Conservation (phyloP, 2,797 vertebrate species). For the Falco naumanni region DNA sequence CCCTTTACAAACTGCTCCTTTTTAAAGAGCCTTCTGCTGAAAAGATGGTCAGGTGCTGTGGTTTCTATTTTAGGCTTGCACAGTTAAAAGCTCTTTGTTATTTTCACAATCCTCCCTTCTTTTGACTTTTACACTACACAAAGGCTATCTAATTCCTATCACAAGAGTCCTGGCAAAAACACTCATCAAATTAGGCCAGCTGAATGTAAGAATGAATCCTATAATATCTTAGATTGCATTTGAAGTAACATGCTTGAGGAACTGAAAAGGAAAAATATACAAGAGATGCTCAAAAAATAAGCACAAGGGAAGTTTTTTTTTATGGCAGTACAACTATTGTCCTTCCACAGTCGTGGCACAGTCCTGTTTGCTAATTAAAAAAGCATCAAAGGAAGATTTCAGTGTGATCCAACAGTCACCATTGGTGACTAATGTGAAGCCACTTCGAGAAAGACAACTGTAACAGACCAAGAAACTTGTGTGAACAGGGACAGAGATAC, state of each 20-base stretch:
- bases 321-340: background rate
- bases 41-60: conserved; percentile 34
- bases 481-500: background rate
- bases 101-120: conserved; percentile 17
- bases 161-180: background rate
- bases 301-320: background rate
- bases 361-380: background rate
- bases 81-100: conserved; percentile 23
- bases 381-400: background rate
- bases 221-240: background rate
- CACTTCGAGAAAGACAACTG: background rate
- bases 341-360: background rate
- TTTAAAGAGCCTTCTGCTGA: conserved; percentile 36
- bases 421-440: rapidly evolving
- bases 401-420: background rate
- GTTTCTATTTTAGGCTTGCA: conserved; percentile 52
- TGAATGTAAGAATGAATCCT: background rate
- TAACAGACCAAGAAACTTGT: background rate
- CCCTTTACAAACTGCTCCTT: conserved; percentile 41
- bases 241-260: background rate
- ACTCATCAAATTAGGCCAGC: background rate
- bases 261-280: background rate
- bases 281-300: background rate
- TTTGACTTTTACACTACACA: background rate
- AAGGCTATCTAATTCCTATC: background rate